Evolutionary conservation across 2,797 vertebrate genomes (phyloP).

Genomic region (Crocodylus rhombifer): DNA sequence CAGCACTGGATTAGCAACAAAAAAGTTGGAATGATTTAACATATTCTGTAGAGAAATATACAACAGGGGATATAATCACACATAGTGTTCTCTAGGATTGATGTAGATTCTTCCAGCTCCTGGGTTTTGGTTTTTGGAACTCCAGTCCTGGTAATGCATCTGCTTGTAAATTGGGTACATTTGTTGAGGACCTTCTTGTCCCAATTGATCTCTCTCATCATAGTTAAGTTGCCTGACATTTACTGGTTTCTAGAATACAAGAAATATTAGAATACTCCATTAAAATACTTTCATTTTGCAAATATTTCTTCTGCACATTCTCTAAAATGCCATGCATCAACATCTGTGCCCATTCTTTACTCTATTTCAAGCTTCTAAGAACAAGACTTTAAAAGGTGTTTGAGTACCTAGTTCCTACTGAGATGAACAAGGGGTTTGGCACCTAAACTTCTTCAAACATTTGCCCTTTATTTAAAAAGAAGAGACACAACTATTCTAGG

Average conservation of each 20-base stretch:
- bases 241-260: conserved; percentile 73
- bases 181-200: conserved; percentile 66
- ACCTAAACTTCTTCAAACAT: too few species aligned
- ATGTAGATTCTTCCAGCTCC: conserved; percentile 71
- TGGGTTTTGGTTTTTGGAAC: conserved; percentile 42
- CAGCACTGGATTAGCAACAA: not conserved
- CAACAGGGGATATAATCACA: conserved; percentile 66
- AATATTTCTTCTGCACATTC: not conserved
- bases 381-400: not conserved
- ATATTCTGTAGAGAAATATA: not conserved
- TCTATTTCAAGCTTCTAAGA: not conserved
- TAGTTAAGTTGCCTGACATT: conserved; percentile 72
- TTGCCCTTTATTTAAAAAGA: too few species aligned
- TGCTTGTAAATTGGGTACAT: conserved; percentile 73
- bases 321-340: not conserved
- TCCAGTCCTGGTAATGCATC: conserved; percentile 71
- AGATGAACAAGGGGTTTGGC: too few species aligned
- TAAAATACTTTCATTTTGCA: not conserved
- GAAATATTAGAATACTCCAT: not conserved
- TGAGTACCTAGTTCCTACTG: not conserved
- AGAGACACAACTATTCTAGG: too few species aligned
- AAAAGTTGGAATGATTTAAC: not conserved
- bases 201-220: conserved; percentile 66
- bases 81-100: conserved; percentile 82
- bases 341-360: not conserved